Percentiles rank a stretch among this genome's conserved stretches.
These are phyloP conservation scores for Loripinus fragilis DNA, from an alignment of 2,888 invertebrate genomes.

Conservation along the genomic window DNA sequence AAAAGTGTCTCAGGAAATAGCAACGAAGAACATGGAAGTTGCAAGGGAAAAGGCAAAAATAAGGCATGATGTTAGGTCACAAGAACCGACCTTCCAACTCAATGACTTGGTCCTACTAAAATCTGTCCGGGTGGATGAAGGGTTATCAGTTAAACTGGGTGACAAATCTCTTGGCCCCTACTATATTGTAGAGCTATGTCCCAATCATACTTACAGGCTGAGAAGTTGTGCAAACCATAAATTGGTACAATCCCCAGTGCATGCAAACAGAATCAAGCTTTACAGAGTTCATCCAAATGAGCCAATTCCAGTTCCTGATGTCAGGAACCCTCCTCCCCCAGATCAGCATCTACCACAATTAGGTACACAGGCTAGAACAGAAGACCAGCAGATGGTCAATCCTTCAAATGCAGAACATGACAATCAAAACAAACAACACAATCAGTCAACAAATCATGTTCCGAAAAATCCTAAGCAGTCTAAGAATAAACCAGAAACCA, in stretches of 20 bases:
- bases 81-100: slow-evolving; percentile 16
- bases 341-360: too few species aligned
- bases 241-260: slow-evolving; percentile 26
- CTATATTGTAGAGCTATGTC: slow-evolving; percentile 4
- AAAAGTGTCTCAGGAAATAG: slow-evolving; percentile 24
- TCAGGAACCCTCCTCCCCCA: too few species aligned
- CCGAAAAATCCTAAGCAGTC: too few species aligned
- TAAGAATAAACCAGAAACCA: too few species aligned
- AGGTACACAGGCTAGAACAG: too few species aligned
- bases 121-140: slow-evolving; percentile 11
- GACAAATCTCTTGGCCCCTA: slow-evolving; percentile 32
- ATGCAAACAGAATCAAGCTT: slow-evolving; percentile 31
- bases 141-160: not conserved
- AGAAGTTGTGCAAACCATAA: not conserved
- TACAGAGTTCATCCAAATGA: too few species aligned
- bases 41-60: slow-evolving; percentile 27
- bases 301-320: too few species aligned
- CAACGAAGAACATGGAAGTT: slow-evolving; percentile 22
- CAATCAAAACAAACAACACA: too few species aligned
- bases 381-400: too few species aligned
- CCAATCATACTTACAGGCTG: slow-evolving; percentile 38
- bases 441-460: too few species aligned
- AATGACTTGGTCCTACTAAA: slow-evolving; percentile 29
- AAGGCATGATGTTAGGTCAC: slow-evolving; percentile 34
- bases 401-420: too few species aligned